Evolutionary conservation across 2,797 vertebrate species (phyloP).

Genomic region (Balearica regulorum): DNA sequence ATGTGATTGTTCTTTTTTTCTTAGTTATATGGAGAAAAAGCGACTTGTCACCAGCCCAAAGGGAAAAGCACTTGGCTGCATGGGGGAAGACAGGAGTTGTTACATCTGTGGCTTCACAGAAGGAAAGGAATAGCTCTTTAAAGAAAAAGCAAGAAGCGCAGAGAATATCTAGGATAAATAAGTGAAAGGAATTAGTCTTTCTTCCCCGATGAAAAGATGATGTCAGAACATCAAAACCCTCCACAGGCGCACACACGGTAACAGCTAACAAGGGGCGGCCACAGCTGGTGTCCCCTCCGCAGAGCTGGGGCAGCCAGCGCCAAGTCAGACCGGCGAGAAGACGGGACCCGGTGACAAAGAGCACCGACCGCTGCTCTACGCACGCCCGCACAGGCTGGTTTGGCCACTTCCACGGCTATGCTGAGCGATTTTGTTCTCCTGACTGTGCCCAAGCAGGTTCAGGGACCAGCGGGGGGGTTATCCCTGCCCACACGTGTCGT

Average conservation of each 20-base stretch:
- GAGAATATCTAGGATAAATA: neutral
- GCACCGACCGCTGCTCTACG: rapidly evolving
- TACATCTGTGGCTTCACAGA: conserved; percentile 39
- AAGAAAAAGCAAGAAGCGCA: neutral
- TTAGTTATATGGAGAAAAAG: neutral
- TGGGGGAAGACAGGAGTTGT: neutral
- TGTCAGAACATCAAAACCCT: neutral
- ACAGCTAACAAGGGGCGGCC: neutral
- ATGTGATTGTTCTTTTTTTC: conserved; percentile 46
- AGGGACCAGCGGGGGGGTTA: neutral
- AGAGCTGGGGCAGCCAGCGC: neutral
- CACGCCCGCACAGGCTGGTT: rapidly evolving
- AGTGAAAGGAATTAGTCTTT: neutral
- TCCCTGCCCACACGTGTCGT: rapidly evolving
- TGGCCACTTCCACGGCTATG: neutral
- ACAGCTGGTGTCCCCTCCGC: neutral
- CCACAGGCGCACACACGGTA: neutral
- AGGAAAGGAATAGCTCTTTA: conserved; percentile 9
- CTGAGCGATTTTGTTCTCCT: neutral
- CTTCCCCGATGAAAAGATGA: neutral
- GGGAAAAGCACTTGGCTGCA: conserved; percentile 20
- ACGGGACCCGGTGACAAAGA: rapidly evolving
- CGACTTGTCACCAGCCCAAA: conserved; percentile 22
- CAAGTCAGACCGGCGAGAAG: neutral
- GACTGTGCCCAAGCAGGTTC: neutral